Evolutionary conservation across 2,113 vertebrate genomes (phyloP).

Genomic region (Campylomormyrus numenius): DNA sequence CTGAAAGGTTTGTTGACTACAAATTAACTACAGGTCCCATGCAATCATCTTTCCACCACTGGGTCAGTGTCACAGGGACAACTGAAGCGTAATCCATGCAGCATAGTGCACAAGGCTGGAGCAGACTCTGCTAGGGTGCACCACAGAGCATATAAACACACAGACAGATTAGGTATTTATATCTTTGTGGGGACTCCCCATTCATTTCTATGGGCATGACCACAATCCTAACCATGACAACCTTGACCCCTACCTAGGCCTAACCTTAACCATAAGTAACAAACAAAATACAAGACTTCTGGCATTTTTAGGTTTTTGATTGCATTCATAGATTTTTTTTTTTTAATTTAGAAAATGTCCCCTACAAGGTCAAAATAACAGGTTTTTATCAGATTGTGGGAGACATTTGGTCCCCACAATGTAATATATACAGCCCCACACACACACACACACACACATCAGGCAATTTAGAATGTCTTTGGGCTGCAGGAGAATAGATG

Average conservation of each 20-base stretch:
- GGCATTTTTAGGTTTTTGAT: background rate
- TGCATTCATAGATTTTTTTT: background rate
- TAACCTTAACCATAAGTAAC: background rate
- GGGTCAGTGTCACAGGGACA: background rate
- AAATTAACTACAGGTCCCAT: background rate
- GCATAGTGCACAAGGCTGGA: background rate
- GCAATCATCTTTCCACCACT: background rate
- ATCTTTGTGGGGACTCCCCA: background rate
- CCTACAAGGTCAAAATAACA: too few species aligned
- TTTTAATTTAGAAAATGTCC: too few species aligned
- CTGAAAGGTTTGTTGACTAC: background rate
- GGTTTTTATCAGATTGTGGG: too few species aligned
- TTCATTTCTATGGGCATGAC: background rate
- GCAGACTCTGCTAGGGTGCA: background rate
- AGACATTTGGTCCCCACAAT: too few species aligned
- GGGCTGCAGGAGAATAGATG: background rate
- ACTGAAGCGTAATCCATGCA: background rate
- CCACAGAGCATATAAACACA: background rate
- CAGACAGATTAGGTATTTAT: background rate
- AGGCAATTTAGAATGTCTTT: background rate
- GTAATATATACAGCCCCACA: background rate
- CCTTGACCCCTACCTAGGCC: background rate
- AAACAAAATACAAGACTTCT: background rate
- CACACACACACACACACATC: too few species aligned
- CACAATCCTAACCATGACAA: background rate